phyloP scores from a whole-genome alignment of 2,797 vertebrate species.

The Scolopax bukidnonensis region DNA sequence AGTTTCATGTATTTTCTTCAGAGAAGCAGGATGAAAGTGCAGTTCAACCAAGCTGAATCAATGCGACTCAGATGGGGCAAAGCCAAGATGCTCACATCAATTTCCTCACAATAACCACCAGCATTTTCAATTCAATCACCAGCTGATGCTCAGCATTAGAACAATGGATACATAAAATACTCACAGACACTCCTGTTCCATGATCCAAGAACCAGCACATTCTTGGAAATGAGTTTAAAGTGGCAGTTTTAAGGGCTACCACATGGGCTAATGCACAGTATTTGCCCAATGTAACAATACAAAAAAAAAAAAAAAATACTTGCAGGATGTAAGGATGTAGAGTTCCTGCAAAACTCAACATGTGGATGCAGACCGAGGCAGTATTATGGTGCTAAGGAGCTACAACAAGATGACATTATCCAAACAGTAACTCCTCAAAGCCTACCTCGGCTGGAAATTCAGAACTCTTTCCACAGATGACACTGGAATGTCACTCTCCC shows the following conservation, averaged over 20 bases:
- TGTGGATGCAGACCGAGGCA: neutral
- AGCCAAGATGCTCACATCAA: neutral
- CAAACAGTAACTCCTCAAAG: neutral
- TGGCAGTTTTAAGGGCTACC: neutral
- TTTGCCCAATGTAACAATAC: neutral
- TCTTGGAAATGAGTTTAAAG: neutral
- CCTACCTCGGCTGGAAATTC: neutral
- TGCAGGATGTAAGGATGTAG: neutral
- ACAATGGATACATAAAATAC: neutral
- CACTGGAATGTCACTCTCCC: neutral
- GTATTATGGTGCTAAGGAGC: neutral
- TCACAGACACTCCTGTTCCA: neutral
- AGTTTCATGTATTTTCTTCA: neutral
- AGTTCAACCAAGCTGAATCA: neutral
- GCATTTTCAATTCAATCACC: neutral
- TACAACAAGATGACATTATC: neutral
- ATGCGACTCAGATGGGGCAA: rapidly evolving
- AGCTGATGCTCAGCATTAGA: neutral
- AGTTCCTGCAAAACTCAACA: neutral
- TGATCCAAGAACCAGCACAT: neutral
- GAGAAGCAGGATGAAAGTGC: neutral
- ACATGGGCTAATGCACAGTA: neutral
- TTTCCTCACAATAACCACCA: neutral
- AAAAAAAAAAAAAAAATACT: neutral
- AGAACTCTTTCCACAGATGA: neutral